A percentile compares a stretch with the other conserved stretches of the same genome.
These are phyloP conservation scores for Pelochelys cantorii DNA, from an alignment of 2,797 vertebrate species.

Conservation along the genomic window DNA sequence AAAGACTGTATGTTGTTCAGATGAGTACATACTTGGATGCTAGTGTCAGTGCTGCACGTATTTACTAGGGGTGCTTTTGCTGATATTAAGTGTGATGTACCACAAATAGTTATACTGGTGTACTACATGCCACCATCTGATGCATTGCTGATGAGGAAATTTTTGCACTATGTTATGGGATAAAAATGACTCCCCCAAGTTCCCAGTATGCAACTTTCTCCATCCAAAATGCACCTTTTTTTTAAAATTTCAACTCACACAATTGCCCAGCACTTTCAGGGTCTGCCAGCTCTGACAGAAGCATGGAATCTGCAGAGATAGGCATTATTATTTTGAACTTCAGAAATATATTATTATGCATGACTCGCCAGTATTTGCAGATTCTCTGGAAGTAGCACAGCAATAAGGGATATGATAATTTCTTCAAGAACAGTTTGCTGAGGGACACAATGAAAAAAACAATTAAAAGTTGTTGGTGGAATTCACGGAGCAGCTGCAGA, in stretches of 20 bases:
- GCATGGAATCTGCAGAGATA: not conserved
- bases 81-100: not conserved
- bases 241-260: not conserved
- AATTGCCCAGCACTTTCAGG: not conserved
- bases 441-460: not conserved
- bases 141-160: not conserved
- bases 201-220: too few species aligned
- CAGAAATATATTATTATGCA: not conserved
- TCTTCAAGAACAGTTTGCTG: not conserved
- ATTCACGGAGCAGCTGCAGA: too few species aligned
- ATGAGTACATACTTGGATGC: not conserved
- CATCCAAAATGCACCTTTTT: not conserved
- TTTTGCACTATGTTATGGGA: not conserved
- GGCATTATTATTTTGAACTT: not conserved
- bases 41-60: not conserved
- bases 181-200: not conserved
- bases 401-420: not conserved
- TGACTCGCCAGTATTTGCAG: not conserved
- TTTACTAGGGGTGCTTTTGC: not conserved
- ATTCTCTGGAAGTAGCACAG: not conserved
- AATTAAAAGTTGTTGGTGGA: too few species aligned
- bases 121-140: not conserved
- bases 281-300: not conserved
- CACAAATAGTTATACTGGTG: not conserved
- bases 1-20: not conserved